Percentiles rank a stretch among this genome's conserved stretches.
These are phyloP conservation scores for Lacanobia oleracea DNA, from an alignment of 2,888 invertebrate species.

Conservation along the genomic window DNA sequence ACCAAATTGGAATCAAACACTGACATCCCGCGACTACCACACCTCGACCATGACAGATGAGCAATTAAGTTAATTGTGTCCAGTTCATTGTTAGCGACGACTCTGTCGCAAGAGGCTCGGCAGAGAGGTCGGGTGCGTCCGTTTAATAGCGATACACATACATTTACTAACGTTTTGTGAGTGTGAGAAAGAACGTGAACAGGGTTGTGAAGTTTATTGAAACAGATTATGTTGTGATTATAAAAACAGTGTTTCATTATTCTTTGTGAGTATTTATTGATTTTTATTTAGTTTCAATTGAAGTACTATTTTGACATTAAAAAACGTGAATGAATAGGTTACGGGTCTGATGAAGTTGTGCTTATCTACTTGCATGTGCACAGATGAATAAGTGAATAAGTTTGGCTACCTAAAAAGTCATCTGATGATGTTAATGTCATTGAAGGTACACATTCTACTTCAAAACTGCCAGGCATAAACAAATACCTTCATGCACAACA, in stretches of 20 bases:
- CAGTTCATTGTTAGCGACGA: constrained; percentile 33
- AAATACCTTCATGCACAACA: background rate
- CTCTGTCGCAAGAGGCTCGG: constrained; percentile 26
- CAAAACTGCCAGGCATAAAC: no score
- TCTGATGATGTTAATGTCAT: no score
- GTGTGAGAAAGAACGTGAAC: constrained; percentile 5
- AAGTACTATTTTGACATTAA: background rate
- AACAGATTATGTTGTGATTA: background rate
- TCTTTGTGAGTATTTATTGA: constrained; percentile 6
- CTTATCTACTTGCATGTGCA: no score
- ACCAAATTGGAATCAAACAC: constrained; percentile 4
- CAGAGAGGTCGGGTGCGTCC: constrained; percentile 21
- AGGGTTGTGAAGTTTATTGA: constrained; percentile 6
- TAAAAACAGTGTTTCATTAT: constrained; percentile 3
- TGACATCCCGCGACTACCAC: background rate
- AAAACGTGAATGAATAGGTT: background rate
- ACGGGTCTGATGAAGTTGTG: background rate
- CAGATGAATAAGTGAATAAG: no score
- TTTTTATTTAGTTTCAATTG: background rate
- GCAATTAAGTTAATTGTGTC: constrained; percentile 61
- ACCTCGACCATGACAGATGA: constrained; percentile 25
- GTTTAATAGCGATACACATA: constrained; percentile 2
- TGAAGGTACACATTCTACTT: background rate
- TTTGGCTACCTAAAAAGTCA: background rate
- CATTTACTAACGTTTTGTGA: background rate